Base-by-base conservation (phyloP, 2,888 invertebrate genomes). In the Ophonus ardosiacus region DNA sequence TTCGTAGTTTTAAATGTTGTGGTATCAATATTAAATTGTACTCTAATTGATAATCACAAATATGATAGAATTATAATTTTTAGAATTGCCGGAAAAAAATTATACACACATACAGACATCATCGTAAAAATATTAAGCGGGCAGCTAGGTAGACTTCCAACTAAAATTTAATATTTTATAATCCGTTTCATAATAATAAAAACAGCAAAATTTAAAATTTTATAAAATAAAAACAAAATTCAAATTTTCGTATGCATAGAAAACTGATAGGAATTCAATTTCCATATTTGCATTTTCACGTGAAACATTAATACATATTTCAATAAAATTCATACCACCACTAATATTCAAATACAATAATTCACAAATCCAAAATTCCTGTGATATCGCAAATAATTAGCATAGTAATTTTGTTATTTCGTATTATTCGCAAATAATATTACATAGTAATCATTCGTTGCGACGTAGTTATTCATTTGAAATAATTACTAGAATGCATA, bases 401-500 rank as follows among this genome's bases (percentile, higher is more conserved):
- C 43, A 51, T 51, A 5, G 43, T 51, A 8, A 51, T 51, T 51
- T 51, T 51, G 13, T 51, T 51, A 51, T 51, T 56, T 17, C 59
- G 59, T 38, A 15, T 31, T 31, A 24, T 40, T 68, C n/a, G 38
- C 24, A 68, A 68, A n/a, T 38, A 68, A 68, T 15, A 68, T 10
- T 68, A 68, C n/a, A 17, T 17, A n/a, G 59, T 68, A 68, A 68
- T 68, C n/a, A 38, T 15, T 13, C 15, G 38, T 68, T 63, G 0
- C 63, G n/a, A 6, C n/a, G 59, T 18, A 18, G 18, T 61, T 8
- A 17, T 17, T 61, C 1, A 61, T 61, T 18, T 61, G 61, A 31
- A 13, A 5, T 31, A 31, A 31, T 31, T 5, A 31, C 31, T 31
- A 68, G 7, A 38, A 68, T 40, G 71, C 40, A 43, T 74, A 74